A percentile compares a stretch with the other conserved stretches of the same genome.
phyloP scores from a whole-genome alignment of 2,113 vertebrate genomes.

The Notarius lentiginosus region DNA sequence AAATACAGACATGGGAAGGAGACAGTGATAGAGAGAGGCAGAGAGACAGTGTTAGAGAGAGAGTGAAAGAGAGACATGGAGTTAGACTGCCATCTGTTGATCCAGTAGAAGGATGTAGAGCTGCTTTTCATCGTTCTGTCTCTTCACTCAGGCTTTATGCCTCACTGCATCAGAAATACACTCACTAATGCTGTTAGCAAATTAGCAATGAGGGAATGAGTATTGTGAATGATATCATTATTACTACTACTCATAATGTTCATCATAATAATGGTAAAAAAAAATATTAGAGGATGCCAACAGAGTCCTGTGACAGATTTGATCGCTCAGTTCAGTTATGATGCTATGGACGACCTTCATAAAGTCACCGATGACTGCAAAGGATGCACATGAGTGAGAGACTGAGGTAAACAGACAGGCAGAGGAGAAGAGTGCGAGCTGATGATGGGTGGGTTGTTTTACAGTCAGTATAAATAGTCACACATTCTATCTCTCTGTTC shows the following conservation, averaged over 20 bases:
- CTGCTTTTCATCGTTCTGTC: background rate
- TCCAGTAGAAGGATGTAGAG: slow-evolving; percentile 15
- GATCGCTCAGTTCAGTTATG: background rate
- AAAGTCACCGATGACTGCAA: background rate
- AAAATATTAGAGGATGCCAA: background rate
- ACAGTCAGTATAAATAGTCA: slow-evolving; percentile 34
- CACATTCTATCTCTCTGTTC: background rate
- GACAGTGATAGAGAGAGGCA: background rate
- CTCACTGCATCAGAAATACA: background rate
- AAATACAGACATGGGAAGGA: slow-evolving; percentile 41
- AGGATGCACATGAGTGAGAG: background rate
- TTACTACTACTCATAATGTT: background rate
- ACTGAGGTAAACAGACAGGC: background rate
- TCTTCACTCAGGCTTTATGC: background rate
- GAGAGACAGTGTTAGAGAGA: slow-evolving; percentile 41
- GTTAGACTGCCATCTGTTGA: slow-evolving; percentile 80
- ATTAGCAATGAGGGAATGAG: background rate
- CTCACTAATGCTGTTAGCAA: background rate
- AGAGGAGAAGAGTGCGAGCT: background rate
- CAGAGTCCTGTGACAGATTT: background rate
- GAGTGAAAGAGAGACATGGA: background rate
- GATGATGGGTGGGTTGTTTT: slow-evolving; percentile 14
- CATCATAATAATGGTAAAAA: background rate
- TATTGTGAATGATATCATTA: background rate
- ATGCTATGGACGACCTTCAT: slow-evolving; percentile 7